phyloP scores from a whole-genome alignment of 2,797 vertebrate species.

The Sebastes hubbsi region DNA sequence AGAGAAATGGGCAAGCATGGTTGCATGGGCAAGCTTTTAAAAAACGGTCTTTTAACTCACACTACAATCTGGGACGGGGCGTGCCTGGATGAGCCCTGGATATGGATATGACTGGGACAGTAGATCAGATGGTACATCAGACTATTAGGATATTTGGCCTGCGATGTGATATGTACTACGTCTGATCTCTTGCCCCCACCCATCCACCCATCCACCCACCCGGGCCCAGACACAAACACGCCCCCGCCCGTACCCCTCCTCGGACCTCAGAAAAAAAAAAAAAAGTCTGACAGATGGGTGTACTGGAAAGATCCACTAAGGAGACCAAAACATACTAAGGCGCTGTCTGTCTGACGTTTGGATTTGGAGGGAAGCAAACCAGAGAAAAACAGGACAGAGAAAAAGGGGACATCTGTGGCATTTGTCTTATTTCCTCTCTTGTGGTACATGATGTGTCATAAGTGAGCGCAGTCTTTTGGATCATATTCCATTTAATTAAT shows the following conservation, averaged over 20 bases:
- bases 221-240: conserved; percentile 62
- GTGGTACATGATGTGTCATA: conserved; percentile 69
- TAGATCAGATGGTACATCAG: conserved; percentile 63
- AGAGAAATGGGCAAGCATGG: background rate
- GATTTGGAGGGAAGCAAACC: conserved; percentile 68
- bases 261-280: conserved; percentile 34
- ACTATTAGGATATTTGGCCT: conserved; percentile 66
- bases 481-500: conserved; percentile 77
- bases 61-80: conserved; percentile 23
- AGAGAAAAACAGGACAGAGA: conserved; percentile 51
- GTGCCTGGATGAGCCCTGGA: conserved; percentile 38
- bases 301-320: conserved; percentile 68
- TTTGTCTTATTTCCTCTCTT: conserved; percentile 75
- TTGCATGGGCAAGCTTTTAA: background rate
- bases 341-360: conserved; percentile 68
- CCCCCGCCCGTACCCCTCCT: conserved; percentile 42
- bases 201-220: conserved; percentile 40
- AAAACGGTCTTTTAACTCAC: background rate
- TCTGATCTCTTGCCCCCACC: conserved; percentile 57
- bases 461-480: conserved; percentile 75
- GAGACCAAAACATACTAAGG: conserved; percentile 76
- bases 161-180: conserved; percentile 57
- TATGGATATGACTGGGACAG: conserved; percentile 48
- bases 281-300: conserved; percentile 72
- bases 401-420: conserved; percentile 71